These are phyloP conservation scores for Microctenopoma lineatum DNA, from an alignment of 2,797 vertebrate species.

Conservation along the genomic window DNA sequence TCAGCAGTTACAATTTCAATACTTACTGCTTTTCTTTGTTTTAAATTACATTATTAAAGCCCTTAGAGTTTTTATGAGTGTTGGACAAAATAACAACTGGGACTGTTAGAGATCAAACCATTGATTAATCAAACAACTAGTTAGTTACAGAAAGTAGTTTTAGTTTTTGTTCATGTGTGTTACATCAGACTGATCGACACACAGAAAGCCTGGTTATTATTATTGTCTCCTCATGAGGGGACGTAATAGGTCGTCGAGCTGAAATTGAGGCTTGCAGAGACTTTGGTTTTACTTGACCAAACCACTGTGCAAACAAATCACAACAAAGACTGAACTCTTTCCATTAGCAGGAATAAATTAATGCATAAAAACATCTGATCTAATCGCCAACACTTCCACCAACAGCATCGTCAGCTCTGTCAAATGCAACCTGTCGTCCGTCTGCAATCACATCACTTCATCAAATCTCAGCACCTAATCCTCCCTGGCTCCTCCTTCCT, in stretches of 20 bases:
- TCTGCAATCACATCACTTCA: background rate
- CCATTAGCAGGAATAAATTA: background rate
- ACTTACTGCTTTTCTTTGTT: background rate
- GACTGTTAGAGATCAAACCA: background rate
- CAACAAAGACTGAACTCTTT: background rate
- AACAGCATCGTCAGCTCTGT: background rate
- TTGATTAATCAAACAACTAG: background rate
- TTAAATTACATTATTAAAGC: no score
- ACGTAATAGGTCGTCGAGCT: slow-evolving; percentile 50
- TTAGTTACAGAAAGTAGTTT: slow-evolving; percentile 3
- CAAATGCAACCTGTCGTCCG: background rate
- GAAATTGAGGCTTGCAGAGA: slow-evolving; percentile 33
- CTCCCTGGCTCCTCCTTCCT: background rate
- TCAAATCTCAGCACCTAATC: background rate
- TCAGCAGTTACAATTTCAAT: background rate
- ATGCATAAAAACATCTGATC: background rate
- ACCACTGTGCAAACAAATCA: background rate
- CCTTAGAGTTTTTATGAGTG: background rate
- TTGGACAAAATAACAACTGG: no score
- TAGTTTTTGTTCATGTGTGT: no score
- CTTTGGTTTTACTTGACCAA: background rate
- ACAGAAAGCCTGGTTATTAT: background rate
- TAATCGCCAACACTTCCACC: background rate
- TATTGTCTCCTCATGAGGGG: slow-evolving; percentile 48
- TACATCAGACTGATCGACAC: slow-evolving; percentile 32